These are phyloP conservation scores for Erythrolamprus reginae DNA, from an alignment of 2,113 vertebrate species.

Conservation along the genomic window DNA sequence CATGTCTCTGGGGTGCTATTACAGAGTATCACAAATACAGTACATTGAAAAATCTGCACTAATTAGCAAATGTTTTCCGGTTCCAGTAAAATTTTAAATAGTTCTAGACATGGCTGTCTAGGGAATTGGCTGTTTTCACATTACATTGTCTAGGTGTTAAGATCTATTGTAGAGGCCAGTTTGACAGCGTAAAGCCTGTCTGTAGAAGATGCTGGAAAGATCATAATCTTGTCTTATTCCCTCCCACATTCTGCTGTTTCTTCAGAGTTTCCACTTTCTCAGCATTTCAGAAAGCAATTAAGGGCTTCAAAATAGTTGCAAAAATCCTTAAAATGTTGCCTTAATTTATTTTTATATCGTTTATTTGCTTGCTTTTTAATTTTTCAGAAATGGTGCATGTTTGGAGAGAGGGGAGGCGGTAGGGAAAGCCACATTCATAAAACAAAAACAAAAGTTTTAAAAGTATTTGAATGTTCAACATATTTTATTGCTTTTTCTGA, in stretches of 20 bases:
- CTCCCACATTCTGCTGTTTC: neutral
- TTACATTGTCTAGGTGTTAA: neutral
- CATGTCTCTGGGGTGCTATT: neutral
- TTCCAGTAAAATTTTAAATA: neutral
- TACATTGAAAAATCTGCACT: neutral
- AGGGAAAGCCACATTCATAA: neutral
- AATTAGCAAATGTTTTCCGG: neutral
- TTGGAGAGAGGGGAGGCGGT: neutral
- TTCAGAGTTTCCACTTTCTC: neutral
- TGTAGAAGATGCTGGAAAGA: neutral
- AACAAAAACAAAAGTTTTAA: neutral
- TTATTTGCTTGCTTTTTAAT: neutral
- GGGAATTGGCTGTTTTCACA: neutral
- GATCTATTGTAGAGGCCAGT: neutral
- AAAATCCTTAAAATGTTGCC: neutral
- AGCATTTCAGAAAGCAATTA: neutral
- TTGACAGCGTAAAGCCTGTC: neutral
- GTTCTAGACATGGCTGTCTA: neutral
- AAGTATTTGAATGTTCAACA: neutral
- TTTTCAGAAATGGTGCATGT: neutral
- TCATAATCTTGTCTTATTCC: neutral
- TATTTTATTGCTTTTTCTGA: neutral
- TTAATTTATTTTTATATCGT: neutral
- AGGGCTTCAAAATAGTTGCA: neutral
- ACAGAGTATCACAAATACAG: neutral